Base-by-base conservation (phyloP, 2,888 invertebrate species). In the Willowsia nigromaculata region DNA sequence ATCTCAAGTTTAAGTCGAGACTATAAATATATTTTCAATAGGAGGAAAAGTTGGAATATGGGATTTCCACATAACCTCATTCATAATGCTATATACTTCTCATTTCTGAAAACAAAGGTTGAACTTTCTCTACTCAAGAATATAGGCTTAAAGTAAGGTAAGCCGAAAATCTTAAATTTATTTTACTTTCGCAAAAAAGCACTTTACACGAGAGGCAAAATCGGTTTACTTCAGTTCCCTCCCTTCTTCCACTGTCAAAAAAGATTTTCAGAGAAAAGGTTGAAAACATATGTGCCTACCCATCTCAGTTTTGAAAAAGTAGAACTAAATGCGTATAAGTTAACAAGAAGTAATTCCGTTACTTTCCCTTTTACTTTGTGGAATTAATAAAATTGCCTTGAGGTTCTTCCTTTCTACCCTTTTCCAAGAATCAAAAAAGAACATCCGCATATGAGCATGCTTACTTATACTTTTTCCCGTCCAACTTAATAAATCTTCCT, bases 381-480 rank as follows among this genome's bases (percentile, higher is more conserved):
- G 33, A 71, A 71, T 25, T 71, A 71, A 71, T 47, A 47, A 71
- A 71, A 71, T 71, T 37, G 68, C 68, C 68, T 7, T 6, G 40
- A 68, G 68, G 37, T 18, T 33, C 30, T 27, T 59, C 9, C 27
- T 59, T 59, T 27, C 27, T 11, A 7, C 47, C 6, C 11, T 56
- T 59, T 27, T 13, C 59, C 53, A 53, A 11, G 56, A 56, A 59
- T 25, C 59, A 27, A 6, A 18, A 50, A 50, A 4, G n/a, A 50
- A n/a, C 50, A 50, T 50, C n/a, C n/a, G n/a, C n/a, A n/a, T n/a
- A n/a, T n/a, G n/a, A n/a, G n/a, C n/a, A n/a, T n/a, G n/a, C n/a
- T n/a, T n/a, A n/a, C n/a, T n/a, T n/a, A n/a, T n/a, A n/a, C n/a
- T n/a, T n/a, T n/a, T n/a, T n/a, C n/a, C n/a, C n/a, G n/a, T n/a